Evolutionary conservation across 2,797 vertebrate genomes (phyloP), one percentile per base, ranked within the genome.

Genomic region (Selene dorsalis): DNA sequence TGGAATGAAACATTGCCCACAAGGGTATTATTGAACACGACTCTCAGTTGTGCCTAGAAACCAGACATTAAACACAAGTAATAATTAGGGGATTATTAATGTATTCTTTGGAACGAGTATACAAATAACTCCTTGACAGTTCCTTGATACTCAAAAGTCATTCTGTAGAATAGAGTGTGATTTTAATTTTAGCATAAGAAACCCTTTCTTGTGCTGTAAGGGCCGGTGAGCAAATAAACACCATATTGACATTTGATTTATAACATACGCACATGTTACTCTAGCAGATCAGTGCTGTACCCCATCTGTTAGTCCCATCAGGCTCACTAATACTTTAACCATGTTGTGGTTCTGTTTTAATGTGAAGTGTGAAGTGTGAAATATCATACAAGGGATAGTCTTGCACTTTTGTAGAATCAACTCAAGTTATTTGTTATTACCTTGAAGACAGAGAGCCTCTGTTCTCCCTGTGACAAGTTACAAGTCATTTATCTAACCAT

Each of bases 21-120:
- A 32, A 17, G 32, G 18, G 59, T 47, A 24, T 69, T 67, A 35
- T 45, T 63, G 6, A 45, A 69, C 20, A 32, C 43, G 67, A 20
- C 48, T 80, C 71, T 72, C 22, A 28, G 45, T 71, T 39, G 62
- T 47, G 26, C 66, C 28, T 26, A 11, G 8, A 70, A 70, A 69
- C 14, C 56, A 52, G 11, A 52, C 7, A 48, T 20, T 20, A 63
- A 12, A 52, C 52, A 22, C 11, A 59, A 70, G 57, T 55, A 65
- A 43, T 58, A 47, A 64, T n/a, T 26, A 39, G 22, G 17, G 35
- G 28, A 70, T 69, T 59, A 58, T 72, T 8, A 28, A 65, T 73
- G 5, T 38, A n/a, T 20, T 74, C 66, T 59, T 52, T 80, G 22
- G 64, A 59, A 57, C 24, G 0, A 56, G 30, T 38, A 10, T 30